Evolutionary conservation across 37 sponge, comb jelly and placozoan species (phyloP).

Genomic region (Petrosia ficiformis): DNA sequence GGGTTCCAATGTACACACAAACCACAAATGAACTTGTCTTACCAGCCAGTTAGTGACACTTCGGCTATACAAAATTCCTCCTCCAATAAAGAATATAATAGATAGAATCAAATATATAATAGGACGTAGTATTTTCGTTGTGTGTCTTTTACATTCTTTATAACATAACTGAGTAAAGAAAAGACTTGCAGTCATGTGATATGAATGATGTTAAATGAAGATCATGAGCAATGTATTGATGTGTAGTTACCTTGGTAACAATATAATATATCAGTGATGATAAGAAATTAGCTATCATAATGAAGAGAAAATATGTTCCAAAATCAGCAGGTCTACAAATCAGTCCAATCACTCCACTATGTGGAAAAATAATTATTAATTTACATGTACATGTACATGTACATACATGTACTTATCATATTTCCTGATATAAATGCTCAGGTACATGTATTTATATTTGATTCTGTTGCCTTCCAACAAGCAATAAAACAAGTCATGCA

Average conservation of each 20-base stretch:
- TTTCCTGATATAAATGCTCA: no score
- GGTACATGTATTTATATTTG: no score
- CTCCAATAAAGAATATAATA: conserved; percentile 23
- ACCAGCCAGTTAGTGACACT: conserved; percentile 7
- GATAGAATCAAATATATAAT: conserved; percentile 23
- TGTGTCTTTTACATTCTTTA: conserved; percentile 17
- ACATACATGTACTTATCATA: no score
- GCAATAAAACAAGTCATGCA: no score
- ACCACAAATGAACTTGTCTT: no score
- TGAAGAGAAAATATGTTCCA: conserved; percentile 32
- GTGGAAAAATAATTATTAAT: background rate
- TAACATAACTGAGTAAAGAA: background rate
- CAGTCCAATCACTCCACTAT: conserved; percentile 15
- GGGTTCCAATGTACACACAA: background rate
- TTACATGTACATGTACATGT: background rate
- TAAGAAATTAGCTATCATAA: conserved; percentile 37
- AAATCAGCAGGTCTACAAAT: conserved; percentile 34
- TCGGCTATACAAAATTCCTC: background rate
- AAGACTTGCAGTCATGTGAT: background rate
- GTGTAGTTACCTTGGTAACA: conserved; percentile 18
- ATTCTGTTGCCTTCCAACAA: no score
- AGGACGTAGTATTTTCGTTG: conserved; percentile 4
- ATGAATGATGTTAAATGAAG: no score
- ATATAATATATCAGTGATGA: conserved; percentile 33
- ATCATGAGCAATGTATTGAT: no score